A percentile compares a stretch with the other conserved stretches of the same genome.
Evolutionary conservation across 2,888 invertebrate genomes (phyloP).

Genomic region (Machimus rusticus): DNA sequence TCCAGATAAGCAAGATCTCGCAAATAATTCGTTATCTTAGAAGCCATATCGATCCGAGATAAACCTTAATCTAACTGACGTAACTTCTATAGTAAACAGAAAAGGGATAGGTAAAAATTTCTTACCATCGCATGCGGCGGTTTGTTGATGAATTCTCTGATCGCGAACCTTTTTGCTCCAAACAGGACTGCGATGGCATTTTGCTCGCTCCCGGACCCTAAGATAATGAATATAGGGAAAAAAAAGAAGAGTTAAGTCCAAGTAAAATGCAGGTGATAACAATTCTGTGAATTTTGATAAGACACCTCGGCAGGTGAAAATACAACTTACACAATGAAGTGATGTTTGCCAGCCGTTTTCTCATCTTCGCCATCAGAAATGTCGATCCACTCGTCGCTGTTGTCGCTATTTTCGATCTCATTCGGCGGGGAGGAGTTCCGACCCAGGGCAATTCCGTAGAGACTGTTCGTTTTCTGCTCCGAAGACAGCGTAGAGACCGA

Average conservation of each 20-base stretch:
- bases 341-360: slow-evolving; percentile 48
- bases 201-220: slow-evolving; percentile 60
- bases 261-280: background rate
- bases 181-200: slow-evolving; percentile 60
- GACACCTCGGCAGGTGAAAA: background rate
- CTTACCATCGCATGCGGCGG: slow-evolving; percentile 59
- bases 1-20: background rate
- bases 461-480: slow-evolving; percentile 61
- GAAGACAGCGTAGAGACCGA: slow-evolving; percentile 61
- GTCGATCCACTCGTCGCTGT: slow-evolving; percentile 63
- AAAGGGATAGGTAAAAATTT: slow-evolving; percentile 18
- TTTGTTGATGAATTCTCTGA: slow-evolving; percentile 59
- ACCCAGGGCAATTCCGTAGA: slow-evolving; percentile 59
- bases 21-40: background rate
- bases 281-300: slow-evolving; percentile 8
- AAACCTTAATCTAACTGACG: background rate
- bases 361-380: slow-evolving; percentile 56
- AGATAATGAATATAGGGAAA: no score
- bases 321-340: slow-evolving; percentile 62
- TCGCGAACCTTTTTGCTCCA: slow-evolving; percentile 62
- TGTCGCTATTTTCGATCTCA: slow-evolving; percentile 52
- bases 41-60: background rate
- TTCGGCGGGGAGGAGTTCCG: slow-evolving; percentile 45
- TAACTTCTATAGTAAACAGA: background rate
- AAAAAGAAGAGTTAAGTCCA: background rate